Evolutionary conservation across 2,113 vertebrate genomes (phyloP).

Genomic region (Mesitornis unicolor): DNA sequence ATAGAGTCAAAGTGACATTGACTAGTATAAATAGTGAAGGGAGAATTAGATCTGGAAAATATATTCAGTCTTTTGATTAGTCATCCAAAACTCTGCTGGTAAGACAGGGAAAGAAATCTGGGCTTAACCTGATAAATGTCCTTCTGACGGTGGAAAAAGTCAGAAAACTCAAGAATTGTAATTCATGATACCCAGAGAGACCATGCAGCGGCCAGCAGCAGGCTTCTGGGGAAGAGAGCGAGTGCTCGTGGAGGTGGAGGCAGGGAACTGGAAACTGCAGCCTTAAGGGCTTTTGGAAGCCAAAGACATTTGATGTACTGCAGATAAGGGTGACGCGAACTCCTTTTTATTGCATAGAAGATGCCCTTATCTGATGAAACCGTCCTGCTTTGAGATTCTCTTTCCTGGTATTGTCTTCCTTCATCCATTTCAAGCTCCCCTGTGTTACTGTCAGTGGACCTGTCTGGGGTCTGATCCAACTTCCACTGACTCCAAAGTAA

Average conservation of each 20-base stretch:
- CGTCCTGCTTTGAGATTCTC: background rate
- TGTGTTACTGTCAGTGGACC: background rate
- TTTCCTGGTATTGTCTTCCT: background rate
- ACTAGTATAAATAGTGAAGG: slow-evolving; percentile 26
- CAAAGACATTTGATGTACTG: background rate
- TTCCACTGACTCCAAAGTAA: background rate
- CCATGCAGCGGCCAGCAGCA: background rate
- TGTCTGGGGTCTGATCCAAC: background rate
- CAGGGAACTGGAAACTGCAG: background rate
- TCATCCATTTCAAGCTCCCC: background rate
- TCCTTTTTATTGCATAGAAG: background rate
- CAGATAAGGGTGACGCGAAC: background rate
- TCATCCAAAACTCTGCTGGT: slow-evolving; percentile 41
- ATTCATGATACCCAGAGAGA: background rate
- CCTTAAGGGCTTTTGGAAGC: background rate
- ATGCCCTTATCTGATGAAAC: background rate
- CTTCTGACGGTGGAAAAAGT: background rate
- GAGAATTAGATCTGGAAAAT: slow-evolving; percentile 33
- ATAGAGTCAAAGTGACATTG: slow-evolving; percentile 45
- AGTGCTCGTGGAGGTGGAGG: background rate
- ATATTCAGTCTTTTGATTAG: slow-evolving; percentile 29
- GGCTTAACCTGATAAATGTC: slow-evolving; percentile 49
- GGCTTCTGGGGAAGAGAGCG: background rate
- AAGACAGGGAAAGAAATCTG: slow-evolving; percentile 25
- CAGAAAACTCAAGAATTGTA: background rate